Conservation (phyloP, 2,113 vertebrate genomes). For the Suncus etruscus region DNA sequence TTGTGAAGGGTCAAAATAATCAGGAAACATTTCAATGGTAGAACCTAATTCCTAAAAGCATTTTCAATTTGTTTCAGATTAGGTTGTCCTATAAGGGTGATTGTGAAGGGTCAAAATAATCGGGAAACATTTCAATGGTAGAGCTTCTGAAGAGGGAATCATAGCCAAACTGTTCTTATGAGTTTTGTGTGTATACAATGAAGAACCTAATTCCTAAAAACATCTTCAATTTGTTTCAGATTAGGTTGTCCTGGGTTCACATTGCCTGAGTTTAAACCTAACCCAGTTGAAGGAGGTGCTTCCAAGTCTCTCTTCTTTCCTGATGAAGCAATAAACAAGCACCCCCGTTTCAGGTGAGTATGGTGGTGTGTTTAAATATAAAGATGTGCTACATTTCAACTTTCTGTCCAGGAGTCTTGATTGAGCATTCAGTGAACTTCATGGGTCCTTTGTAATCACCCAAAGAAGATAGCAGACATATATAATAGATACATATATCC, state of each 20-base stretch:
- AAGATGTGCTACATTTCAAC: too few relatives aligned
- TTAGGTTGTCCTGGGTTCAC: conserved; percentile 98
- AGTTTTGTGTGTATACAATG: not conserved
- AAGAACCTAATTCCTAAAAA: not conserved
- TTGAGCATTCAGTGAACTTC: not conserved
- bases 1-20: not conserved
- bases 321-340: conserved; percentile 96
- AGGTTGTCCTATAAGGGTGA: conserved; percentile 90
- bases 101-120: not conserved
- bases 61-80: conserved; percentile 88
- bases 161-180: not conserved
- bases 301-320: conserved; percentile 98
- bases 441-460: not conserved
- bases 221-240: conserved; percentile 85
- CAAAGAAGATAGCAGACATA: not conserved
- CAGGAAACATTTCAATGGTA: not conserved
- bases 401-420: not conserved
- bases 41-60: not conserved
- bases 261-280: conserved; percentile 91
- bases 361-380: not conserved
- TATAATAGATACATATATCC: not conserved
- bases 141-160: not conserved
- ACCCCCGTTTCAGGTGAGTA: conserved; percentile 96
- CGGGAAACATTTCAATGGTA: not conserved
- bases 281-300: conserved; percentile 92